phyloP scores from a whole-genome alignment of 2,888 invertebrate species.

The Cordilura impudica region DNA sequence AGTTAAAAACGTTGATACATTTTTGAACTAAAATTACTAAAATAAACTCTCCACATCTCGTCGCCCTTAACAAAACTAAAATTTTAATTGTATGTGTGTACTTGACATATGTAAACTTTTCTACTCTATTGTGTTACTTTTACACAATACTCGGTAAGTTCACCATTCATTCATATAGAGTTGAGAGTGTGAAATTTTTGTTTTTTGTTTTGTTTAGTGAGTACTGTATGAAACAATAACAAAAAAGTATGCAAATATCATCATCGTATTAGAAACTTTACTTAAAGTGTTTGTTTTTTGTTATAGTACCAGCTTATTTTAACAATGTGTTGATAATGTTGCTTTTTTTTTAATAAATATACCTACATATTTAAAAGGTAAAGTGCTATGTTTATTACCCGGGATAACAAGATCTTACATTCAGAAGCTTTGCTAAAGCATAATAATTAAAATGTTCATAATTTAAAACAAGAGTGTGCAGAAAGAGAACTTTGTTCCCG shows the following conservation, averaged over 20 bases:
- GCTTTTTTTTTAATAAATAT: not conserved
- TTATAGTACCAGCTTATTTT: constrained; percentile 51
- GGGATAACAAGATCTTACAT: no score
- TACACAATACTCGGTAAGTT: constrained; percentile 25
- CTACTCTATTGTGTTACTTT: constrained; percentile 50
- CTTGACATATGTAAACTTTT: constrained; percentile 63
- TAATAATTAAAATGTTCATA: no score
- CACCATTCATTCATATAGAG: constrained; percentile 1
- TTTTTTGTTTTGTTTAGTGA: constrained; percentile 2
- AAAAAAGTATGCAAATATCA: constrained; percentile 52
- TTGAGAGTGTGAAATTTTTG: constrained; percentile 47
- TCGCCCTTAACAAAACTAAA: not conserved
- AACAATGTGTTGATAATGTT: constrained; percentile 60
- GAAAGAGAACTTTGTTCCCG: no score
- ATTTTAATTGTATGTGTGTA: constrained; percentile 51
- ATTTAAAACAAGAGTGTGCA: no score
- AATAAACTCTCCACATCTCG: constrained; percentile 26
- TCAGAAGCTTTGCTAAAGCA: no score
- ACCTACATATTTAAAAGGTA: no score
- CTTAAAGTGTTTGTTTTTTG: constrained; percentile 51
- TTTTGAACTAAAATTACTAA: constrained; percentile 54
- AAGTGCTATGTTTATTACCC: no score
- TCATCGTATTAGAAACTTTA: constrained; percentile 57
- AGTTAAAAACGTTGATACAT: constrained; percentile 33
- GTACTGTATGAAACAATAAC: not conserved